These are phyloP conservation scores for Zaprionus ornatus DNA, from an alignment of 1,140 invertebrate species.

Conservation along the genomic window DNA sequence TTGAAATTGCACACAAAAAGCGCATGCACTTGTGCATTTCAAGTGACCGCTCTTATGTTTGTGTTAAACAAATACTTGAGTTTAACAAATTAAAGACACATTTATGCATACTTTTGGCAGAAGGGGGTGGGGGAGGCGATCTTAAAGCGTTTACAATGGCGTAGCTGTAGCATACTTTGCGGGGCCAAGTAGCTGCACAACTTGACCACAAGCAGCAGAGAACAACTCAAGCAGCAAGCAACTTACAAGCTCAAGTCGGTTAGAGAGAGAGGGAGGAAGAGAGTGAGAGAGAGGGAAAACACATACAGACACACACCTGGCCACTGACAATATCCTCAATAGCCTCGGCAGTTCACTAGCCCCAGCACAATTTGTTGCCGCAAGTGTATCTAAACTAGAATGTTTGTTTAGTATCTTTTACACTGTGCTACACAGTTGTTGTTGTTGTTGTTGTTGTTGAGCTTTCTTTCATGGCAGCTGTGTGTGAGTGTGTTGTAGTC, in stretches of 20 bases:
- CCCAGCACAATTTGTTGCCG: constrained; percentile 52
- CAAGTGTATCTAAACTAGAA: constrained; percentile 69
- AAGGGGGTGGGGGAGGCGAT: not conserved
- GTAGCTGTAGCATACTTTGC: constrained; percentile 28
- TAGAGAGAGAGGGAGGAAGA: not conserved
- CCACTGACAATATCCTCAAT: constrained; percentile 58
- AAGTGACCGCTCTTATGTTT: not conserved
- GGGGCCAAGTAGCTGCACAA: constrained; percentile 42
- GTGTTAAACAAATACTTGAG: constrained; percentile 13
- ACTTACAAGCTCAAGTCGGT: constrained; percentile 25
- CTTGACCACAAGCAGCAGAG: constrained; percentile 35
- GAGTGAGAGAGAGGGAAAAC: not conserved
- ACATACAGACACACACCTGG: constrained; percentile 26
- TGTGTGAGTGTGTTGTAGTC: constrained; percentile 32
- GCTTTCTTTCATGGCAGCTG: constrained; percentile 25
- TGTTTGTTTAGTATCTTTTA: constrained; percentile 72
- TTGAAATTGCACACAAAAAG: not conserved
- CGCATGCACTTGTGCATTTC: not conserved
- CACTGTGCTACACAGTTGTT: constrained; percentile 27
- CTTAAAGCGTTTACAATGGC: constrained; percentile 28
- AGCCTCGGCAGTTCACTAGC: constrained; percentile 45
- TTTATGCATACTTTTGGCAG: constrained; percentile 18
- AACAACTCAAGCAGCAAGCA: constrained; percentile 41
- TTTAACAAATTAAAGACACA: constrained; percentile 12
- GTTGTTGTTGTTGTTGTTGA: constrained; percentile 8